Evolutionary conservation across 2,113 vertebrate genomes (phyloP).

Genomic region (Neogobius melanostomus): DNA sequence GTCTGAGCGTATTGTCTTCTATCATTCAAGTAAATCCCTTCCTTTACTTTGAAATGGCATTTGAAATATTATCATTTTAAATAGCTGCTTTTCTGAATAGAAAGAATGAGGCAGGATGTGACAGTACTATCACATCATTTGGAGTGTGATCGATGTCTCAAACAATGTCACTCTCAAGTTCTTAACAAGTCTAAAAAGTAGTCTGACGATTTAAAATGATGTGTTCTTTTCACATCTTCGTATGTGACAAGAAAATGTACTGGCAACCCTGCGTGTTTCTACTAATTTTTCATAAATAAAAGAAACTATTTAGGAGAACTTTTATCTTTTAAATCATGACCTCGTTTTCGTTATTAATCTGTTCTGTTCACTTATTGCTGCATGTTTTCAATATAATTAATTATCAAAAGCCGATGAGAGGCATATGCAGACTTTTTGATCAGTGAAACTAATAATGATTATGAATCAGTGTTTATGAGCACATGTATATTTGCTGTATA

Average conservation of each 20-base stretch:
- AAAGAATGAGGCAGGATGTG: conserved; percentile 17
- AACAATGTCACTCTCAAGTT: not conserved
- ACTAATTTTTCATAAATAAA: too few species aligned
- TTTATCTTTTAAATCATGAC: conserved; percentile 19
- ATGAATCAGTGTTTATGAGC: conserved; percentile 63
- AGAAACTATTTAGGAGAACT: too few species aligned
- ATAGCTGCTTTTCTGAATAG: conserved; percentile 31
- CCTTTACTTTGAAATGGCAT: conserved; percentile 24
- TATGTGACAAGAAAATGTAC: too few species aligned
- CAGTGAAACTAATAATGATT: conserved; percentile 52
- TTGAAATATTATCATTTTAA: conserved; percentile 24
- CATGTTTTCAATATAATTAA: conserved; percentile 39
- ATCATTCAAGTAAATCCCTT: conserved; percentile 29
- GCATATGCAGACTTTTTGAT: conserved; percentile 44
- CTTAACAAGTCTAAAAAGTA: conserved; percentile 2
- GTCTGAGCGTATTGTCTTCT: conserved; percentile 45
- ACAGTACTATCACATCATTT: conserved; percentile 32
- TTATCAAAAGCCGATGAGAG: conserved; percentile 42
- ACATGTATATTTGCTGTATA: conserved; percentile 63
- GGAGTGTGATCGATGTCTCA: not conserved
- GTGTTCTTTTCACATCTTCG: not conserved
- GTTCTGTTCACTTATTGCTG: conserved; percentile 52
- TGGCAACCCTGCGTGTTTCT: too few species aligned
- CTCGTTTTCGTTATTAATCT: conserved; percentile 10
- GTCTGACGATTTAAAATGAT: not conserved